These are phyloP conservation scores for Eclectus roratus DNA, from an alignment of 2,113 vertebrate genomes.

Conservation along the genomic window DNA sequence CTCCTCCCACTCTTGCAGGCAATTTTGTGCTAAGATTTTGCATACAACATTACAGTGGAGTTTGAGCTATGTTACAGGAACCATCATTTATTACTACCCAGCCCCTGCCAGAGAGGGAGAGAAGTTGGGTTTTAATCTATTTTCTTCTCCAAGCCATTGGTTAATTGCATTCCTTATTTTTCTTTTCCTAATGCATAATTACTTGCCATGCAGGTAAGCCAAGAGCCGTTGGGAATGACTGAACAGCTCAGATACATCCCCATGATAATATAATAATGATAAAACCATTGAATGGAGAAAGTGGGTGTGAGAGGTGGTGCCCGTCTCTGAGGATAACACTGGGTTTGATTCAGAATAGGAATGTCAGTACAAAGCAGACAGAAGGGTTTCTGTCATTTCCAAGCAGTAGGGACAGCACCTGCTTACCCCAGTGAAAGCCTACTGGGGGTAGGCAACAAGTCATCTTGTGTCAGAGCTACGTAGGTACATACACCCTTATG, in stretches of 20 bases:
- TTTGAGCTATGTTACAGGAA: background rate
- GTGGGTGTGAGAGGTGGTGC: background rate
- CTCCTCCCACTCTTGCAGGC: conserved; percentile 24
- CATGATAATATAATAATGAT: background rate
- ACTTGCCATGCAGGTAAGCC: background rate
- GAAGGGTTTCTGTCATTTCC: background rate
- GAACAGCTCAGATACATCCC: background rate
- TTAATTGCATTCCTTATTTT: conserved; percentile 12
- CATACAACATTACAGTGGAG: background rate
- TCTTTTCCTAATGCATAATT: conserved; percentile 13
- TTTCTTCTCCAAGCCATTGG: background rate
- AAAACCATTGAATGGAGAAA: background rate
- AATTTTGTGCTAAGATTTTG: background rate
- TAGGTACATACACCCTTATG: rapidly evolving
- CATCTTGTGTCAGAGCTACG: background rate
- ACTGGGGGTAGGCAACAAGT: background rate
- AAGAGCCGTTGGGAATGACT: conserved; percentile 3
- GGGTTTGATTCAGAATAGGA: background rate
- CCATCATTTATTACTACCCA: background rate
- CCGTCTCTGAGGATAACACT: background rate
- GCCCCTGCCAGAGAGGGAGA: background rate
- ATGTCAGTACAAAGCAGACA: background rate
- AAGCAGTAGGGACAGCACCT: background rate
- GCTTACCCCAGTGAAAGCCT: background rate
- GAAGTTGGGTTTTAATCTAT: background rate